Conservation (phyloP, 2,888 invertebrate genomes). For the Chaetogeoica ovagalla region DNA sequence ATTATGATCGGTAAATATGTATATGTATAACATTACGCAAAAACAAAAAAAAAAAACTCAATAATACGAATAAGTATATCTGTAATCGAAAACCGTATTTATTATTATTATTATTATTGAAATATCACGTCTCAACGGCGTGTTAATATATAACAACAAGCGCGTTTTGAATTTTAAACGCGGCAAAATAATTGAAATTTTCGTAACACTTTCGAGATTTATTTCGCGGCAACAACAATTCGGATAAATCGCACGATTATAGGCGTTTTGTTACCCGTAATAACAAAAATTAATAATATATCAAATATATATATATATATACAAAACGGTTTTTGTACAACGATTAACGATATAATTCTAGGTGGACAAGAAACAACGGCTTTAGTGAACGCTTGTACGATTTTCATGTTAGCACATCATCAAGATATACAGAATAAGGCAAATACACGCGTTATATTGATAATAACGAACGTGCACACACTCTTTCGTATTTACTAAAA, state of each 20-base stretch:
- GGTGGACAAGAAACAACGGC: constrained; percentile 55
- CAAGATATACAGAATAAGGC: constrained; percentile 54
- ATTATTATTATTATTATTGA: too few species aligned
- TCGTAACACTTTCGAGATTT: too few species aligned
- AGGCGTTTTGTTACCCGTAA: too few species aligned
- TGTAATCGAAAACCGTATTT: too few species aligned
- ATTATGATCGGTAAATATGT: constrained; percentile 52
- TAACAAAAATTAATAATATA: too few species aligned
- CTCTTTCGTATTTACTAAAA: background rate
- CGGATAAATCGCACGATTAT: too few species aligned
- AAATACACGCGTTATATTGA: background rate
- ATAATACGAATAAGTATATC: background rate
- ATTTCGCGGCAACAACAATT: too few species aligned
- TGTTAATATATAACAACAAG: too few species aligned
- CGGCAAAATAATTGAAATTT: too few species aligned
- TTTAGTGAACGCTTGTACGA: constrained; percentile 39
- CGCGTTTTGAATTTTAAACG: too few species aligned
- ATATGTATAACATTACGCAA: too few species aligned
- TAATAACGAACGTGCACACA: background rate
- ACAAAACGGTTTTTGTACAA: background rate
- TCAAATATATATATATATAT: background rate
- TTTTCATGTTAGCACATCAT: constrained; percentile 55
- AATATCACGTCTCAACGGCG: too few species aligned
- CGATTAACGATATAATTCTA: background rate
- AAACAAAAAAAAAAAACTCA: background rate